Conservation (phyloP, 2,113 vertebrate genomes). For the Blennius ocellaris region DNA sequence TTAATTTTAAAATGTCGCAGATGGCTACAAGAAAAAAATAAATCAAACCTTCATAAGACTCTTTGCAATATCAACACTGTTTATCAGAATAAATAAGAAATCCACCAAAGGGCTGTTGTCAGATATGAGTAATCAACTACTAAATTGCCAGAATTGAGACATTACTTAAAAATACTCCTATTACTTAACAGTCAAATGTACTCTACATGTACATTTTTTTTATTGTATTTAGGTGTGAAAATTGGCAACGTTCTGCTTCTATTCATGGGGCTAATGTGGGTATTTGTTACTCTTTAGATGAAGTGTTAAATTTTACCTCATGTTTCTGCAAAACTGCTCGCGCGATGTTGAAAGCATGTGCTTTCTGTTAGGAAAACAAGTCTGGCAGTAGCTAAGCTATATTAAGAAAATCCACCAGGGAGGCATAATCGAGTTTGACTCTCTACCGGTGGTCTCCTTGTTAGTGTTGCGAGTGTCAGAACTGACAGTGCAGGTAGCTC, state of each 20-base stretch:
- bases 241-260: not conserved
- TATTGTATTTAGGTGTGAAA: not conserved
- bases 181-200: slow-evolving; percentile 1
- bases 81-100: slow-evolving; percentile 82
- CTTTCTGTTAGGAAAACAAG: slow-evolving; percentile 62
- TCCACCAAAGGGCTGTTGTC: not conserved
- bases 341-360: slow-evolving; percentile 36
- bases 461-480: slow-evolving; percentile 80
- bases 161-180: not conserved
- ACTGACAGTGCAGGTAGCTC: slow-evolving; percentile 84
- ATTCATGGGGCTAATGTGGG: not conserved
- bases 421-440: slow-evolving; percentile 78
- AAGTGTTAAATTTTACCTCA: not conserved
- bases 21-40: too few relatives aligned
- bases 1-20: too few relatives aligned
- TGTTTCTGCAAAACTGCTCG: slow-evolving; percentile 25
- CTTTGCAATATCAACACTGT: slow-evolving; percentile 59
- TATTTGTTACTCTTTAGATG: not conserved
- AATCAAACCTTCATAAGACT: too few relatives aligned
- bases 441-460: slow-evolving; percentile 80
- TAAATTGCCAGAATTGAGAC: slow-evolving; percentile 12
- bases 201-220: not conserved
- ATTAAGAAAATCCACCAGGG: slow-evolving; percentile 73
- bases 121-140: not conserved
- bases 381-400: slow-evolving; percentile 64